A percentile compares a stretch with the other conserved stretches of the same genome.
Evolutionary conservation across 2,888 invertebrate genomes (phyloP).

Genomic region (Chrysodeixis includens): DNA sequence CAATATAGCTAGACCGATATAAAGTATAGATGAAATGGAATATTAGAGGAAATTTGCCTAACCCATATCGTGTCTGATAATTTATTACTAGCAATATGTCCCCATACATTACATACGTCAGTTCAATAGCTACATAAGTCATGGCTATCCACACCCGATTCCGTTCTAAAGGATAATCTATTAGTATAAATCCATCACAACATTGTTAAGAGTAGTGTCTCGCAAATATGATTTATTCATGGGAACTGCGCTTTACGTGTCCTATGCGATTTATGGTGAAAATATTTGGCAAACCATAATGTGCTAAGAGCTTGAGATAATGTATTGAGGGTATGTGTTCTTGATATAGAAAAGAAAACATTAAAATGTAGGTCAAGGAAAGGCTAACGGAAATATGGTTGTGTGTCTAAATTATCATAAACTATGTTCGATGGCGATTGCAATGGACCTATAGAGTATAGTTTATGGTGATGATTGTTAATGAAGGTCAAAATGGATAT

Average conservation of each 20-base stretch:
- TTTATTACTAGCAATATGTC: not conserved
- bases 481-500: not conserved
- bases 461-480: not conserved
- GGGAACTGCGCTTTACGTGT: constrained; percentile 24
- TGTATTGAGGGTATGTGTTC: not conserved
- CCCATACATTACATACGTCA: constrained; percentile 4
- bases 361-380: not conserved
- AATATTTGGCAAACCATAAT: constrained; percentile 26
- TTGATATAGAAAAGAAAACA: not conserved
- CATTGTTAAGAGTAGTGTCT: constrained; percentile 7
- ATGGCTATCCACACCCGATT: not conserved
- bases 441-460: not conserved
- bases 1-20: too few species aligned
- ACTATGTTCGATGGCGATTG: not conserved
- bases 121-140: not conserved
- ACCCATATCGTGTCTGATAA: not conserved
- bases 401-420: not conserved
- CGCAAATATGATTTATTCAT: constrained; percentile 48
- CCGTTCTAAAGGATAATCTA: not conserved
- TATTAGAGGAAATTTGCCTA: not conserved
- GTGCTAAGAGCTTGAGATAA: constrained; percentile 14
- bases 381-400: not conserved
- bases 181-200: constrained; percentile 14
- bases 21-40: too few species aligned
- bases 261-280: constrained; percentile 23